Evolutionary conservation across 2,113 vertebrate species (phyloP).

Genomic region (Chroicocephalus ridibundus): DNA sequence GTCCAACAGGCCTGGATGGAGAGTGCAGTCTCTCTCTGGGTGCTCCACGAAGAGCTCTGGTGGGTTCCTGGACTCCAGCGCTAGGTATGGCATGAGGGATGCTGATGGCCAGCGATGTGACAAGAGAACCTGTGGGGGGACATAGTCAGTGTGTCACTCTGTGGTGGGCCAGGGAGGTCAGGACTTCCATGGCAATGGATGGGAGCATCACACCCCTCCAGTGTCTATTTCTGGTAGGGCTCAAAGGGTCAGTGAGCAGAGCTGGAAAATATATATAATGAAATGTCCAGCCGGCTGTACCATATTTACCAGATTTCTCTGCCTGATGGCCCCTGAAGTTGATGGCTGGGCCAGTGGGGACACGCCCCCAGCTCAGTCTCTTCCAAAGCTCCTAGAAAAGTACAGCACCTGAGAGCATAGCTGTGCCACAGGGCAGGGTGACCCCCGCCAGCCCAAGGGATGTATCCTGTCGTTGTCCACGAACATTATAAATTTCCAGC

Average conservation of each 20-base stretch:
- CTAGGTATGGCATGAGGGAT: not conserved
- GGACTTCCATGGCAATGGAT: not conserved
- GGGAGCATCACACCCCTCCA: not conserved
- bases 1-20: not conserved
- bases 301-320: not conserved
- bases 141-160: not conserved
- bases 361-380: not conserved
- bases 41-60: not conserved
- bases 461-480: not conserved
- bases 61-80: not conserved
- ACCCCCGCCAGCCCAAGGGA: not conserved
- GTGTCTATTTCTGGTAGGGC: not conserved
- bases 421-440: not conserved
- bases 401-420: not conserved
- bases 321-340: not conserved
- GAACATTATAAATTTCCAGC: not conserved
- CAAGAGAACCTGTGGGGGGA: not conserved
- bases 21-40: not conserved
- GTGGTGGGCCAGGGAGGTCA: not conserved
- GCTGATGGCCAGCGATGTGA: fast-evolving
- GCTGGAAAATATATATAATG: not conserved
- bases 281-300: not conserved
- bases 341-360: not conserved
- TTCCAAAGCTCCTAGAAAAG: not conserved
- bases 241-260: not conserved